A percentile compares a stretch with the other conserved stretches of the same genome.
Evolutionary conservation across 2,888 invertebrate genomes (phyloP).

Genomic region (Archips xylosteana): DNA sequence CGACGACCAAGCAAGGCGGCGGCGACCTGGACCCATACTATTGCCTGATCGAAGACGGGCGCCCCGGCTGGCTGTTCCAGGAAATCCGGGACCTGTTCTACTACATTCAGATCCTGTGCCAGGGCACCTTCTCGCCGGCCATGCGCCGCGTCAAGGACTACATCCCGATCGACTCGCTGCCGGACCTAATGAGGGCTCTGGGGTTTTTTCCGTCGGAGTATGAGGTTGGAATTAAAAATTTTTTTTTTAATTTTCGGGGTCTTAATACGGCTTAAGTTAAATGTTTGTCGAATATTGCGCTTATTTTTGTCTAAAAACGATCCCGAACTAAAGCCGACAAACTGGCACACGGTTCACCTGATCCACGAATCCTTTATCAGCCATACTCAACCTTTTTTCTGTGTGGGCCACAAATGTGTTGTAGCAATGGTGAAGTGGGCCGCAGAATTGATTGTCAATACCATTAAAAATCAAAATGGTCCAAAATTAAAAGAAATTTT

Average conservation of each 20-base stretch:
- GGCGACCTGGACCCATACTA: slow-evolving; percentile 88
- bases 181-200: slow-evolving; percentile 90
- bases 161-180: slow-evolving; percentile 88
- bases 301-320: too few relatives aligned
- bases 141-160: slow-evolving; percentile 85
- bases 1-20: slow-evolving; percentile 82
- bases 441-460: too few relatives aligned
- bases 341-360: too few relatives aligned
- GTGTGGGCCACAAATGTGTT: too few relatives aligned
- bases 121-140: slow-evolving; percentile 88
- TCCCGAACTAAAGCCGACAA: neutral
- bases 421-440: too few relatives aligned
- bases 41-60: slow-evolving; percentile 89
- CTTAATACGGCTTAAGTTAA: neutral
- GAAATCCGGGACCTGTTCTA: slow-evolving; percentile 92
- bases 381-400: too few relatives aligned
- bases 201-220: slow-evolving; percentile 91
- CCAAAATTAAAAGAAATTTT: too few relatives aligned
- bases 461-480: too few relatives aligned
- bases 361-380: too few relatives aligned
- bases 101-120: slow-evolving; percentile 90
- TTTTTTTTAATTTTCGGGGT: neutral
- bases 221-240: slow-evolving; percentile 79
- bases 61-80: slow-evolving; percentile 89
- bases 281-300: too few relatives aligned